Conservation (phyloP, 2,113 vertebrate species). For the Corvus cornix region DNA sequence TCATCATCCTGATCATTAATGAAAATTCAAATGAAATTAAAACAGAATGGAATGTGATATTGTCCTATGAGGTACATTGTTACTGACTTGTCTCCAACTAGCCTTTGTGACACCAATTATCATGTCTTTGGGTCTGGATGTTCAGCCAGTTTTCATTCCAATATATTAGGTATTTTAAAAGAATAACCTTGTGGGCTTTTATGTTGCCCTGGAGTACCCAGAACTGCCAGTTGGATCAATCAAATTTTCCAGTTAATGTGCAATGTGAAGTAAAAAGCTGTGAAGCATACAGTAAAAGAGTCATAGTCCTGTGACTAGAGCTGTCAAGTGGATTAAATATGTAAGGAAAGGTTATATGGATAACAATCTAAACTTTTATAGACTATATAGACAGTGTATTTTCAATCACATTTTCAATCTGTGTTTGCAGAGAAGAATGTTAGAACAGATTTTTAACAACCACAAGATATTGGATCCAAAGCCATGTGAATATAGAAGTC, state of each 20-base stretch:
- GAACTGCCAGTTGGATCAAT: neutral
- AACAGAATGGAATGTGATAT: neutral
- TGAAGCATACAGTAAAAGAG: neutral
- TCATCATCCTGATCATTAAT: neutral
- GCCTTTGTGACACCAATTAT: neutral
- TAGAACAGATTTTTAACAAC: neutral
- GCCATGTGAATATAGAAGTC: neutral
- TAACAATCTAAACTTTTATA: neutral
- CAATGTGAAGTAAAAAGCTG: neutral
- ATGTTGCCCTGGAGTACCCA: neutral
- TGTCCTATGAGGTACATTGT: neutral
- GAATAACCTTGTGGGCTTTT: neutral
- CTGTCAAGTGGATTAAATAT: neutral
- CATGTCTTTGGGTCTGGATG: rapidly evolving
- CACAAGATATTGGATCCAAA: neutral
- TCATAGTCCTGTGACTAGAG: neutral
- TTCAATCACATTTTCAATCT: neutral
- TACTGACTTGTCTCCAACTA: neutral
- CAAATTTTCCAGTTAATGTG: neutral
- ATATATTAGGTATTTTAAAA: neutral
- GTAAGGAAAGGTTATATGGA: neutral
- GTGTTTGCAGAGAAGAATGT: neutral
- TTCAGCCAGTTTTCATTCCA: neutral
- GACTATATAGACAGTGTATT: neutral
- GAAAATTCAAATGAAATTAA: neutral